Evolutionary conservation across 2,888 invertebrate genomes (phyloP), one percentile per base, ranked within the genome.

Genomic region (Megalurothrips usitatus): DNA sequence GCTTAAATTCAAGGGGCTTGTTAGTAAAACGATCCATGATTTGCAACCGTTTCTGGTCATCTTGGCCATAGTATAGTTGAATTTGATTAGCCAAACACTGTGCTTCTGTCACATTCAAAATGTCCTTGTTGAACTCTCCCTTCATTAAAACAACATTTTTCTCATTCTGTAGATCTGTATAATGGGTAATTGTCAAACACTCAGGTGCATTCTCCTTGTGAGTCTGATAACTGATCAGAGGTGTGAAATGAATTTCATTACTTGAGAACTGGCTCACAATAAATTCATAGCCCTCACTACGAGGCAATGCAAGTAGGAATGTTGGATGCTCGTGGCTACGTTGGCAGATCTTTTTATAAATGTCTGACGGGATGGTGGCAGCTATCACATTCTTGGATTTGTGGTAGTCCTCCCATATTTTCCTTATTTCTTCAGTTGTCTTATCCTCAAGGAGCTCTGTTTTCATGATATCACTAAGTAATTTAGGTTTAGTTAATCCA

Each of bases 161-260:
- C 78, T 90, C 89, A 11, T 90, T 89, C 83, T 88, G 87, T 3
- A 95, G 89, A 86, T 96, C 96, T 0, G 92, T 91, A 85, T 94
- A 96, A 87, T 96, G 94, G 1, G 91, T 90, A 85, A 96, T 89
- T 1, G 93, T 94, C 47, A 96, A 88, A 86, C 95, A 95, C 86
- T 96, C 96, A 0, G 96, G 96, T 0, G 96, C 94, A 88, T 96
- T 95, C 87, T 96, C 96, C 85, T 94, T 93, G 85, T 96, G 95
- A 1, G 94, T 82, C 90, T 96, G 96, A 87, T 93, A 96, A 85
- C 94, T 94, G 63, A 96, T 88, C 12, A 96, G 88, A 0, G 96
- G 94, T 1, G 96, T 96, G 86, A 96, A 95, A 86, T 96, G 95
- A 28, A 94, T 91, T 79, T 92, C 89, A 83, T 93, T 92, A 3